phyloP scores from a whole-genome alignment of 1,140 invertebrate species.

The Pygmarrhopalites habei region DNA sequence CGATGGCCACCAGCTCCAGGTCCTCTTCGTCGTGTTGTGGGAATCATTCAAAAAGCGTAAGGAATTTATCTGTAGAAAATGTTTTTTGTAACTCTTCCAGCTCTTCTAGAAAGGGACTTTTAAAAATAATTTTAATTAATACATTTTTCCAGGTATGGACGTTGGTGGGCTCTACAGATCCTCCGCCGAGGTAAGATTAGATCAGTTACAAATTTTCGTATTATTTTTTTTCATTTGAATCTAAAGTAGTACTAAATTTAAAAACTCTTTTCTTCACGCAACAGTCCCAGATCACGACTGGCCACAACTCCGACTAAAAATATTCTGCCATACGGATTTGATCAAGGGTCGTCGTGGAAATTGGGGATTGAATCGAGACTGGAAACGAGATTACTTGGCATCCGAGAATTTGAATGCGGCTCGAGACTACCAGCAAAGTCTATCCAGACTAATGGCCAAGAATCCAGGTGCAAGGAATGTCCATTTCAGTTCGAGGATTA shows the following conservation, averaged over 20 bases:
- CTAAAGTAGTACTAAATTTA: too few species aligned
- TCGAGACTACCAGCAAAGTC: conserved; percentile 59
- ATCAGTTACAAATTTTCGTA: too few species aligned
- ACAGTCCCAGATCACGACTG: conserved; percentile 35
- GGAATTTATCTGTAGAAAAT: too few species aligned
- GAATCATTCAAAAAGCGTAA: conserved; percentile 34
- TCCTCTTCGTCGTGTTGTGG: conserved; percentile 27
- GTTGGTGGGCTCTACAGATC: conserved; percentile 37
- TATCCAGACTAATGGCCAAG: conserved; percentile 61
- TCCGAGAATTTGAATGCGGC: conserved; percentile 68
- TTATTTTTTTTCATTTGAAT: too few species aligned
- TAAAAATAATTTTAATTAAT: too few species aligned
- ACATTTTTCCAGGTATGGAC: too few species aligned
- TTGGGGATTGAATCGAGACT: conserved; percentile 76
- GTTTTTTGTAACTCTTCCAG: too few species aligned
- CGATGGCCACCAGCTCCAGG: conserved; percentile 36
- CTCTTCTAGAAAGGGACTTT: too few species aligned
- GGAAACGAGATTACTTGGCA: conserved; percentile 87
- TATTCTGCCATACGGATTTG: conserved; percentile 34
- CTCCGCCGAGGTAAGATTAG: too few species aligned
- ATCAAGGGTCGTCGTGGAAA: conserved; percentile 63
- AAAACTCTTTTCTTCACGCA: too few species aligned
- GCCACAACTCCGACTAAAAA: conserved; percentile 61
- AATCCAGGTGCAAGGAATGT: conserved; percentile 55
- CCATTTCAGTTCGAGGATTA: conserved; percentile 34